phyloP scores from a whole-genome alignment of 2,797 vertebrate species.

The Cryptoprocta ferox region DNA sequence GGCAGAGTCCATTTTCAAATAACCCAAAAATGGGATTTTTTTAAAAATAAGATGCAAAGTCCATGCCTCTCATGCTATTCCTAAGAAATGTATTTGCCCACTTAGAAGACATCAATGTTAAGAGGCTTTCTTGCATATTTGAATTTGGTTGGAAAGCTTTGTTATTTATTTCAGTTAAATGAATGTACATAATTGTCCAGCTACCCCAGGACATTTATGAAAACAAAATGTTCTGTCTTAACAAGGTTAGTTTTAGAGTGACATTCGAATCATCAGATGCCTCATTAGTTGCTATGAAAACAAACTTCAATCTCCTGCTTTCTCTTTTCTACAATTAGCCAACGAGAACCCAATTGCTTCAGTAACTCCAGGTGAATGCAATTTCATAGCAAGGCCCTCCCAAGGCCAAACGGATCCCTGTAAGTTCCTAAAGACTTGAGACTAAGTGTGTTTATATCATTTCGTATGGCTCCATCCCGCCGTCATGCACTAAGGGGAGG shows the following conservation, averaged over 20 bases:
- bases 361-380: constrained; percentile 19
- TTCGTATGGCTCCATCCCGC: not conserved
- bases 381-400: not conserved
- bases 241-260: constrained; percentile 40
- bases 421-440: not conserved
- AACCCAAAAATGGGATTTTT: constrained; percentile 47
- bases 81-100: not conserved
- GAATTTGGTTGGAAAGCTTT: not conserved
- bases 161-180: constrained; percentile 37
- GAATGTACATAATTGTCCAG: constrained; percentile 30
- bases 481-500: not conserved
- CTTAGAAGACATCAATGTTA: not conserved
- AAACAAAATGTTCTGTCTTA: constrained; percentile 59
- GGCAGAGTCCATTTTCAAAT: constrained; percentile 43
- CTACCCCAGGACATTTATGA: constrained; percentile 35
- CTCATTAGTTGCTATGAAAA: constrained; percentile 58
- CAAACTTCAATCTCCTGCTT: constrained; percentile 39
- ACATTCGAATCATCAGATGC: constrained; percentile 60
- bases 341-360: constrained; percentile 15
- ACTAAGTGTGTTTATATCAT: not conserved
- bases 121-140: constrained; percentile 33
- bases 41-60: not conserved
- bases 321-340: constrained; percentile 41
- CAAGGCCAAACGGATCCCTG: not conserved
- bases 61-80: not conserved